Conservation (phyloP, 2,888 invertebrate species). For the Melitaea athalia region DNA sequence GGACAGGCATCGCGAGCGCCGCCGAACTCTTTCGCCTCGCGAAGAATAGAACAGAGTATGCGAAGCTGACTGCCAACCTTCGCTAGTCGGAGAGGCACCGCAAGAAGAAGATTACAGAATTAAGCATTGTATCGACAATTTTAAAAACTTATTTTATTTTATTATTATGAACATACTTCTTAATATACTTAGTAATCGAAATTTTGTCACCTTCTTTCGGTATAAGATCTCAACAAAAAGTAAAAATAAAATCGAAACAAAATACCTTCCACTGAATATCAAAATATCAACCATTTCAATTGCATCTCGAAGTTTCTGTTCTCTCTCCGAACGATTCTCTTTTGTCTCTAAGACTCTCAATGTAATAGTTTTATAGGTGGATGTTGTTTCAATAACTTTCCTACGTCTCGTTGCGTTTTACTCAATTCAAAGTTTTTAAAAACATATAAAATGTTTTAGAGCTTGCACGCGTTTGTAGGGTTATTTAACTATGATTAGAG, state of each 20-base stretch:
- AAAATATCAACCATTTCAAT: slow-evolving; percentile 25
- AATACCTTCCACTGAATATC: slow-evolving; percentile 24
- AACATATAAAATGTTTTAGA: slow-evolving; percentile 5
- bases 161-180: too few relatives aligned
- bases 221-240: neutral
- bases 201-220: neutral
- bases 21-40: too few relatives aligned
- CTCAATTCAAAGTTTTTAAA: slow-evolving; percentile 3
- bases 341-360: slow-evolving; percentile 10
- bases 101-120: too few relatives aligned
- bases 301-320: slow-evolving; percentile 25
- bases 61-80: too few relatives aligned
- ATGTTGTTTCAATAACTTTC: slow-evolving; percentile 11
- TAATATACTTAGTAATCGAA: neutral
- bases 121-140: too few relatives aligned
- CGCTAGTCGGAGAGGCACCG: too few relatives aligned
- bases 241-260: slow-evolving; percentile 22
- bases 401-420: neutral
- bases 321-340: slow-evolving; percentile 14
- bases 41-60: too few relatives aligned
- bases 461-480: neutral
- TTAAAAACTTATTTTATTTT: too few relatives aligned
- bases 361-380: slow-evolving; percentile 11
- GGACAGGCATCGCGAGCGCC: too few relatives aligned
- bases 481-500: neutral